phyloP scores from a whole-genome alignment of 92 coral and sea anemone species.

The Phenganax subtilis region DNA sequence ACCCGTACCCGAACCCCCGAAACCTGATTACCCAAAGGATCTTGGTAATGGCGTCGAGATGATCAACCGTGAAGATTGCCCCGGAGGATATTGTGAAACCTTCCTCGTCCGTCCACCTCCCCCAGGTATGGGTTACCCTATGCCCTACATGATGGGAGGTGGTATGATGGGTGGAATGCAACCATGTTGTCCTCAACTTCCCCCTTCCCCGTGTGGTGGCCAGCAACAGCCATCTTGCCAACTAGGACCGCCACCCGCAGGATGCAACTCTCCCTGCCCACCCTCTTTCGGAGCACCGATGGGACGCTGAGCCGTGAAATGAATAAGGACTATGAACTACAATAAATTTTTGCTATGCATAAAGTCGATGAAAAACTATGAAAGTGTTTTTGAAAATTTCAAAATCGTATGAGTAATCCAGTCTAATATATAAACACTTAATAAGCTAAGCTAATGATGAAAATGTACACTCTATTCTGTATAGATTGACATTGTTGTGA shows the following conservation, averaged over 20 bases:
- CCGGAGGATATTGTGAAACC: constrained; percentile 41
- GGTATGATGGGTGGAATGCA: background rate
- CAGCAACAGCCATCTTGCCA: constrained; percentile 25
- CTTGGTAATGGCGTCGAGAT: constrained; percentile 40
- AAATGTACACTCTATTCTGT: no score
- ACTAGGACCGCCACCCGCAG: constrained; percentile 31
- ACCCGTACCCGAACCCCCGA: background rate
- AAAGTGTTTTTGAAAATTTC: constrained; percentile 1
- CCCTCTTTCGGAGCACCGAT: background rate
- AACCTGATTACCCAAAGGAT: constrained; percentile 42
- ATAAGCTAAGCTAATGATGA: no score
- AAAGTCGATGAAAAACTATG: background rate
- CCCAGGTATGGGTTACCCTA: constrained; percentile 22
- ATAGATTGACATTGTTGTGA: no score
- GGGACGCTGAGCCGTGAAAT: constrained; percentile 12
- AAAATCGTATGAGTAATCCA: background rate
- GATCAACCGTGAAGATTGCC: constrained; percentile 41
- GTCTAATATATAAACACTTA: no score
- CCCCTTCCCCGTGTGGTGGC: constrained; percentile 38
- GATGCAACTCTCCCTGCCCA: constrained; percentile 25
- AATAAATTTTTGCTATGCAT: background rate
- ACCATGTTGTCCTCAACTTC: constrained; percentile 39
- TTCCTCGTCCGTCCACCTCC: constrained; percentile 42
- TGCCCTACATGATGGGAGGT: background rate
- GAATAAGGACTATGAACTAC: background rate